A percentile compares a stretch with the other conserved stretches of the same genome.
phyloP scores from a whole-genome alignment of 2,797 vertebrate genomes.

The Tokudaia tokunoshimensis region DNA sequence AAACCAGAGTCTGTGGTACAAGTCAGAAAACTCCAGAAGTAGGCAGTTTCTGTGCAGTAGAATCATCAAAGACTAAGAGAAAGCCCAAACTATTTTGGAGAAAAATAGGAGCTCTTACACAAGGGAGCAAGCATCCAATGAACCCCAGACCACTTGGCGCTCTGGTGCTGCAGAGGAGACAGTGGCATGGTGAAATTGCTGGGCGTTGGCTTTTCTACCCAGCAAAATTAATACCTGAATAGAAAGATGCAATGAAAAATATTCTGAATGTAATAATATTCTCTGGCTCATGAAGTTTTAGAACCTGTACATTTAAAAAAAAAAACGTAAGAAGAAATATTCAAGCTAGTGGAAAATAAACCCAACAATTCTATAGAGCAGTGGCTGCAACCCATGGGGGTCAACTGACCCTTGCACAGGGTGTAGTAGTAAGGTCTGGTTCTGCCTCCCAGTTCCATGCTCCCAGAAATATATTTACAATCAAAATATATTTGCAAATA shows the following conservation, averaged over 20 bases:
- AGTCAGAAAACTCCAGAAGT: slow-evolving; percentile 2
- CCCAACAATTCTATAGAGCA: background rate
- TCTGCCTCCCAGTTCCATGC: background rate
- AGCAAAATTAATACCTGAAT: slow-evolving; percentile 2
- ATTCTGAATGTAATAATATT: background rate
- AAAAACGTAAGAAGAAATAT: slow-evolving; percentile 16
- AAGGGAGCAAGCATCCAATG: background rate
- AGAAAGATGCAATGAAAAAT: background rate
- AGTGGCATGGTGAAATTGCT: background rate
- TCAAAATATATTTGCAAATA: background rate
- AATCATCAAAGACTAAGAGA: background rate
- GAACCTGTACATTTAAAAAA: slow-evolving; percentile 46
- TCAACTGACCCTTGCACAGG: background rate
- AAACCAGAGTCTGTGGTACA: background rate
- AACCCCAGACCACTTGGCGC: background rate
- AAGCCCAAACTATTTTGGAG: slow-evolving; percentile 16
- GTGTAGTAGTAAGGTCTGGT: background rate
- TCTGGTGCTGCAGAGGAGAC: background rate
- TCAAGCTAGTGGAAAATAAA: slow-evolving; percentile 44
- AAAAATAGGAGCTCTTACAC: background rate
- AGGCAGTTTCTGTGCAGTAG: background rate
- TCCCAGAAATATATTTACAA: background rate
- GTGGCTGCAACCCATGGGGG: background rate
- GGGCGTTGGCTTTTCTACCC: slow-evolving; percentile 22
- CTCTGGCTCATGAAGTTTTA: slow-evolving; percentile 14